phyloP scores from a whole-genome alignment of 2,113 vertebrate species.

The Axis porcinus region DNA sequence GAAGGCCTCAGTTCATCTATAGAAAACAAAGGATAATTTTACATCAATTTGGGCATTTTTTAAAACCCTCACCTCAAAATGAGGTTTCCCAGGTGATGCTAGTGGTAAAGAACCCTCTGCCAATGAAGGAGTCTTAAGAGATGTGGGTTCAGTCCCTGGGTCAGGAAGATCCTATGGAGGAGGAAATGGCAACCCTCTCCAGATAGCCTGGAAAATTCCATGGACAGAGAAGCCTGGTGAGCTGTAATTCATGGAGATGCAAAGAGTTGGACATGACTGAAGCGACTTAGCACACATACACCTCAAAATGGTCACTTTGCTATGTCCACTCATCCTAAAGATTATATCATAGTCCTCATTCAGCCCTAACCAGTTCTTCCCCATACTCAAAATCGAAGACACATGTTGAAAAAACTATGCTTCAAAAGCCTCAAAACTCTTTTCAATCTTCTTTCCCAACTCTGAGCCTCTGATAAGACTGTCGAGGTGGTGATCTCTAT shows the following conservation, averaged over 20 bases:
- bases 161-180: neutral
- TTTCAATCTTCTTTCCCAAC: neutral
- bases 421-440: neutral
- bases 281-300: fast-evolving
- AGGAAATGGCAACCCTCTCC: neutral
- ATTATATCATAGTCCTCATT: neutral
- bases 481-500: neutral
- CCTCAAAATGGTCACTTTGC: neutral
- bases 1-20: neutral
- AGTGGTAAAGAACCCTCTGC: neutral
- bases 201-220: neutral
- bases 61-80: neutral
- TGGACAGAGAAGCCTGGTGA: neutral
- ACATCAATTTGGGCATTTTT: neutral
- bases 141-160: neutral
- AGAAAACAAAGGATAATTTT: neutral
- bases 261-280: neutral
- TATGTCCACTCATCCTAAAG: neutral
- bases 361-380: neutral
- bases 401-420: neutral
- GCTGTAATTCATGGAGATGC: neutral
- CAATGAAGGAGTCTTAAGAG: neutral
- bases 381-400: neutral
- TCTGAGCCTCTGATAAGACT: neutral
- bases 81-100: neutral